These are phyloP conservation scores for Empidonax traillii DNA, from an alignment of 2,113 vertebrate genomes.

Conservation along the genomic window DNA sequence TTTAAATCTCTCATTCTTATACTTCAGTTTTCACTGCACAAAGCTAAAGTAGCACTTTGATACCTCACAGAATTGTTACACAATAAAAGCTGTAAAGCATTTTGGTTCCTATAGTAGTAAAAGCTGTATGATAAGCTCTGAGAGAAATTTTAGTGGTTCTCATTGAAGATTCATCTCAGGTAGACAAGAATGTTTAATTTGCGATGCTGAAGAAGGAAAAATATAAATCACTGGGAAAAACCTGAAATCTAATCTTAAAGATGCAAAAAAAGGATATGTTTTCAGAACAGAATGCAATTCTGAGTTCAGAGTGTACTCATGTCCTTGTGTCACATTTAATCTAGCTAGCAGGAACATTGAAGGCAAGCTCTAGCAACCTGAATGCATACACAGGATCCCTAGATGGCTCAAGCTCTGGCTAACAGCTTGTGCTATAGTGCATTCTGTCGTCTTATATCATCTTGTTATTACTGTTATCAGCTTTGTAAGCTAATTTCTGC, in stretches of 20 bases:
- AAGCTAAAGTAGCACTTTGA: not conserved
- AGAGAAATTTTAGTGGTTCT: not conserved
- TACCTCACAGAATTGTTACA: not conserved
- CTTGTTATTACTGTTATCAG: not conserved
- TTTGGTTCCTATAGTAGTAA: not conserved
- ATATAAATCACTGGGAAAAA: not conserved
- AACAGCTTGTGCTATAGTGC: not conserved
- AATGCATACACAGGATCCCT: not conserved
- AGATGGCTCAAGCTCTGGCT: not conserved
- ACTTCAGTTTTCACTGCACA: not conserved
- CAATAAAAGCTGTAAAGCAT: not conserved
- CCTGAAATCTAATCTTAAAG: not conserved
- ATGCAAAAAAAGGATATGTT: not conserved
- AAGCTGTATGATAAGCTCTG: not conserved
- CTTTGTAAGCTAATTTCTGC: slow-evolving; percentile 31
- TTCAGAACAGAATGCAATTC: not conserved
- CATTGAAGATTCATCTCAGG: not conserved
- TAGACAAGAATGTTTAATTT: not conserved
- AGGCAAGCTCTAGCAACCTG: not conserved
- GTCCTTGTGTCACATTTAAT: not conserved
- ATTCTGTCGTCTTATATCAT: not conserved
- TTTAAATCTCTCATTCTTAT: not conserved
- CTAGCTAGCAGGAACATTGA: not conserved
- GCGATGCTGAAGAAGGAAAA: not conserved
- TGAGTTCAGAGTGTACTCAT: not conserved